Percentiles rank a stretch among this genome's conserved stretches.
Evolutionary conservation across 2,113 vertebrate genomes (phyloP).

Genomic region (Tringa solitaria): DNA sequence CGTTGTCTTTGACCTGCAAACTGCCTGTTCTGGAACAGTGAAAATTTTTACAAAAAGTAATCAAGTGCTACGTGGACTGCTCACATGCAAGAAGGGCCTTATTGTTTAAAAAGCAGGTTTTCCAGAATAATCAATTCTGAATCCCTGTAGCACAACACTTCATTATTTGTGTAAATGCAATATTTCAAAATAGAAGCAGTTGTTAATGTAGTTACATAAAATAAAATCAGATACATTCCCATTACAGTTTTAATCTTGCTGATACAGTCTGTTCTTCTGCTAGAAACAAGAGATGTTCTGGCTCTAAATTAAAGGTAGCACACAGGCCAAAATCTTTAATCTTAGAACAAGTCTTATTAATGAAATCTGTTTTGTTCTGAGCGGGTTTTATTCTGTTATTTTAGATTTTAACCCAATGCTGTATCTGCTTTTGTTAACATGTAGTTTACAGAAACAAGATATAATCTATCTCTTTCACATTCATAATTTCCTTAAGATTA

Average conservation of each 20-base stretch:
- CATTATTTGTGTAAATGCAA: neutral
- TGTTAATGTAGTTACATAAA: neutral
- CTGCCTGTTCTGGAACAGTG: neutral
- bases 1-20: neutral
- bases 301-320: neutral
- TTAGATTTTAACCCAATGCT: neutral
- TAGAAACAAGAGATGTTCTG: neutral
- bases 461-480: neutral
- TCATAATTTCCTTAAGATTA: conserved; percentile 22
- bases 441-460: neutral
- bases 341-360: neutral
- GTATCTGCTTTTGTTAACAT: neutral
- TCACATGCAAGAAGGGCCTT: neutral
- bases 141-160: neutral
- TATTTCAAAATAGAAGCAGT: neutral
- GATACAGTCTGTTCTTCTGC: neutral
- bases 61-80: neutral
- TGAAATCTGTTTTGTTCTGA: neutral
- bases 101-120: neutral
- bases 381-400: neutral
- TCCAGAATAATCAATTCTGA: neutral
- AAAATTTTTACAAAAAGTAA: neutral
- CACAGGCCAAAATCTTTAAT: neutral
- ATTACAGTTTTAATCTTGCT: neutral
- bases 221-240: neutral